These are phyloP conservation scores for Macrotrachela quadricornifera DNA, from an alignment of 1,140 invertebrate species.

Conservation along the genomic window DNA sequence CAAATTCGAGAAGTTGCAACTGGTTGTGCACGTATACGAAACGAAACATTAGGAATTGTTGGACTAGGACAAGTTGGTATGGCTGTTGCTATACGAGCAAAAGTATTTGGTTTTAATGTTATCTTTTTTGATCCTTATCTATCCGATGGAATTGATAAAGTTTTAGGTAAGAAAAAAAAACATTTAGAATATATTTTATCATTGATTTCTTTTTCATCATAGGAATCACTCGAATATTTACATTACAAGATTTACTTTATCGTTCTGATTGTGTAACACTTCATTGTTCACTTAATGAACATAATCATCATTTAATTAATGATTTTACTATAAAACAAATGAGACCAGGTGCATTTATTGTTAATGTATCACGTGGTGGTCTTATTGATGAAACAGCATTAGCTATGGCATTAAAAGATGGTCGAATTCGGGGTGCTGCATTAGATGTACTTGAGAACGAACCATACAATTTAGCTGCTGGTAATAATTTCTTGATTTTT, in stretches of 20 bases:
- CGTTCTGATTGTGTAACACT: constrained; percentile 89
- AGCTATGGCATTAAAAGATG: constrained; percentile 80
- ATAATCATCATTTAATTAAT: constrained; percentile 91
- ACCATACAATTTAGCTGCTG: constrained; percentile 53
- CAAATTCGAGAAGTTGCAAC: constrained; percentile 32
- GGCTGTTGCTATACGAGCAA: constrained; percentile 74
- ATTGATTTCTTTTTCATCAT: no score
- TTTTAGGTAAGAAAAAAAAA: constrained; percentile 34
- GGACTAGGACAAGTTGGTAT: constrained; percentile 78
- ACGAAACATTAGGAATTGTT: constrained; percentile 81
- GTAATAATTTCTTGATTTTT: no score
- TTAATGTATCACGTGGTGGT: constrained; percentile 91
- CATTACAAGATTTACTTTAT: constrained; percentile 72
- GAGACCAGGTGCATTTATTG: constrained; percentile 75
- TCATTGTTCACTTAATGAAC: constrained; percentile 86
- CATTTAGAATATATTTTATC: no score
- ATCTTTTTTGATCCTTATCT: constrained; percentile 88
- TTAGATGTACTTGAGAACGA: constrained; percentile 96
- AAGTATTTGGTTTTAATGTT: constrained; percentile 90
- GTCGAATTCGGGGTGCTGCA: constrained; percentile 82
- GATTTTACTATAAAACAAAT: constrained; percentile 92
- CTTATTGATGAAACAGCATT: constrained; percentile 88
- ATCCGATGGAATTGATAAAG: constrained; percentile 79
- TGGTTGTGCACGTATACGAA: constrained; percentile 78
- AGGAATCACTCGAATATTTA: constrained; percentile 71